These are phyloP conservation scores for Paracentrotus lividus DNA, from an alignment of 53 echinoderm and acorn worm genomes.

Conservation along the genomic window DNA sequence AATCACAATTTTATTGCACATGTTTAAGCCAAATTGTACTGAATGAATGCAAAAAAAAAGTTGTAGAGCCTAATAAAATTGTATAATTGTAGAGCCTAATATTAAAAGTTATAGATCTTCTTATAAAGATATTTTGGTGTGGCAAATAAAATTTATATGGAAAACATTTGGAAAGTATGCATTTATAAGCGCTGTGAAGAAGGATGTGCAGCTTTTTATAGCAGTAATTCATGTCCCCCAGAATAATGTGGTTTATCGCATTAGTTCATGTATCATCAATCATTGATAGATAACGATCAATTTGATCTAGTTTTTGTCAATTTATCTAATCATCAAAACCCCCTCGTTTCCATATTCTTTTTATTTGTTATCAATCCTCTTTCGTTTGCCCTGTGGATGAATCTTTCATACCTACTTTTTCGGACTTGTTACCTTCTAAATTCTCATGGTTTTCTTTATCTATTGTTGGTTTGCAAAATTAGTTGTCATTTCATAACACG, in stretches of 20 bases:
- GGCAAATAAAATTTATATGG: neutral
- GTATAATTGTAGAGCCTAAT: neutral
- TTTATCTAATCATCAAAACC: neutral
- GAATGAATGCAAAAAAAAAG: too few relatives aligned
- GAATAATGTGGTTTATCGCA: neutral
- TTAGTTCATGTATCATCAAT: neutral
- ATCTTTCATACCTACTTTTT: neutral
- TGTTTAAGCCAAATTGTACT: too few relatives aligned
- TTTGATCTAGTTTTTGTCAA: conserved; percentile 11
- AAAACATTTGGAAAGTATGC: neutral
- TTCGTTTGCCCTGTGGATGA: neutral
- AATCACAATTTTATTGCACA: too few relatives aligned
- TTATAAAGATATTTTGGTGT: neutral
- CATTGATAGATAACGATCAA: neutral
- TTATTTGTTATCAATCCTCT: neutral
- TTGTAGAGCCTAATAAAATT: too few relatives aligned
- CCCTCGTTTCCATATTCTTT: neutral
- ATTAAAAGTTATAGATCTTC: neutral
- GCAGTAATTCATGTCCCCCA: neutral
- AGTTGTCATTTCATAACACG: too few relatives aligned
- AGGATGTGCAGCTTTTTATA: neutral
- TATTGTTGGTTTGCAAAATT: neutral
- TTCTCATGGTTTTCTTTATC: neutral
- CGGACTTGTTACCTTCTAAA: neutral
- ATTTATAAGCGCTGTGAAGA: neutral